Conservation (phyloP, 2,797 vertebrate genomes). For the Lithobates pipiens region DNA sequence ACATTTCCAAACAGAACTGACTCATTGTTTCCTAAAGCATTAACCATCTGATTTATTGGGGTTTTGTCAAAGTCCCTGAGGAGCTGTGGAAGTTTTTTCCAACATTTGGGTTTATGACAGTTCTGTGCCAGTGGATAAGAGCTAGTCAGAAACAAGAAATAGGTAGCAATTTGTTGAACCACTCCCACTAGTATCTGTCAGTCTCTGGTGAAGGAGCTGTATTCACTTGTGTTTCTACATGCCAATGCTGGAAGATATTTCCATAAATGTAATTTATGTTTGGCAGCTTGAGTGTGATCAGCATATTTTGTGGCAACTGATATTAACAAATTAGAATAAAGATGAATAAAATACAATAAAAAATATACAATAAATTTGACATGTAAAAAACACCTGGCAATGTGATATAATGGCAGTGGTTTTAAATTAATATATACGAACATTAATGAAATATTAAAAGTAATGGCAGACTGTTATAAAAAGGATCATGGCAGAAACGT, state of each 20-base stretch:
- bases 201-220: slow-evolving; percentile 16
- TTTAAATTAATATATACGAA: too few species aligned
- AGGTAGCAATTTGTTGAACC: slow-evolving; percentile 54
- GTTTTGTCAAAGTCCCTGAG: slow-evolving; percentile 64
- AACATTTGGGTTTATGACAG: slow-evolving; percentile 16
- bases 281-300: slow-evolving; percentile 38
- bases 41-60: slow-evolving; percentile 63
- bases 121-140: slow-evolving; percentile 31
- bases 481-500: too few species aligned
- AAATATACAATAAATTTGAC: not conserved
- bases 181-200: slow-evolving; percentile 55
- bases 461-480: too few species aligned
- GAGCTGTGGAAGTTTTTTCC: slow-evolving; percentile 51
- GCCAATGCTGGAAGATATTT: slow-evolving; percentile 49
- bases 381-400: too few species aligned
- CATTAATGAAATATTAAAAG: too few species aligned
- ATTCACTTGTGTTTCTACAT: slow-evolving; percentile 50
- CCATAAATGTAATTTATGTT: slow-evolving; percentile 51
- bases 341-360: not conserved
- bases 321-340: not conserved
- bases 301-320: slow-evolving; percentile 7
- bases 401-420: too few species aligned
- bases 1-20: slow-evolving; percentile 70
- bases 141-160: slow-evolving; percentile 9
- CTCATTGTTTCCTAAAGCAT: slow-evolving; percentile 64